phyloP scores from a whole-genome alignment of 2,888 invertebrate genomes.

The Sphaerophoria taeniata region DNA sequence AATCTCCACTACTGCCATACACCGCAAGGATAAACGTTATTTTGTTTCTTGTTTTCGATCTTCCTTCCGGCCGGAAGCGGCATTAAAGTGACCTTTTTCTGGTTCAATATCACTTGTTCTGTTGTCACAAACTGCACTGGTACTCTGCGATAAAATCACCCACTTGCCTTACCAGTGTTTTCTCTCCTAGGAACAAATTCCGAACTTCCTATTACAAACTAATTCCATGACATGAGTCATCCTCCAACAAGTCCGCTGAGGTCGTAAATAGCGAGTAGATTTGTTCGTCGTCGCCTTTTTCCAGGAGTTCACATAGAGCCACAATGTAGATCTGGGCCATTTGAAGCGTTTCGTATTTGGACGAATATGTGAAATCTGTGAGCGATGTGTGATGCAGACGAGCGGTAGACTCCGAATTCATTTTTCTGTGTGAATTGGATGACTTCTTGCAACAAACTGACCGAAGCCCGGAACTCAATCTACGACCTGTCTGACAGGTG shows the following conservation, averaged over 20 bases:
- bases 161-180: slow-evolving; percentile 11
- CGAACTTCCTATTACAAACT: slow-evolving; percentile 69
- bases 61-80: slow-evolving; percentile 57
- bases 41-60: slow-evolving; percentile 9
- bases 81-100: slow-evolving; percentile 56
- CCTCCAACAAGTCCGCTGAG: slow-evolving; percentile 67
- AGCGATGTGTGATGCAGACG: slow-evolving; percentile 67
- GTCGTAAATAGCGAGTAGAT: no score
- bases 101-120: slow-evolving; percentile 72
- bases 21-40: slow-evolving; percentile 24
- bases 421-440: slow-evolving; percentile 65
- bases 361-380: slow-evolving; percentile 80
- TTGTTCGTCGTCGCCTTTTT: slow-evolving; percentile 79
- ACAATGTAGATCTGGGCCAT: slow-evolving; percentile 91
- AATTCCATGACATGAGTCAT: slow-evolving; percentile 68
- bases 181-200: background rate
- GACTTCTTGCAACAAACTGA: slow-evolving; percentile 65
- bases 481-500: slow-evolving; percentile 59
- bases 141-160: slow-evolving; percentile 62
- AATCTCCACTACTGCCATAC: slow-evolving; percentile 53
- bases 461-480: slow-evolving; percentile 53
- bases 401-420: slow-evolving; percentile 55
- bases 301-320: slow-evolving; percentile 87
- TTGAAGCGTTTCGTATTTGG: slow-evolving; percentile 90
- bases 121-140: slow-evolving; percentile 72